Conservation (phyloP, 2,797 vertebrate genomes). For the Fratercula arctica region DNA sequence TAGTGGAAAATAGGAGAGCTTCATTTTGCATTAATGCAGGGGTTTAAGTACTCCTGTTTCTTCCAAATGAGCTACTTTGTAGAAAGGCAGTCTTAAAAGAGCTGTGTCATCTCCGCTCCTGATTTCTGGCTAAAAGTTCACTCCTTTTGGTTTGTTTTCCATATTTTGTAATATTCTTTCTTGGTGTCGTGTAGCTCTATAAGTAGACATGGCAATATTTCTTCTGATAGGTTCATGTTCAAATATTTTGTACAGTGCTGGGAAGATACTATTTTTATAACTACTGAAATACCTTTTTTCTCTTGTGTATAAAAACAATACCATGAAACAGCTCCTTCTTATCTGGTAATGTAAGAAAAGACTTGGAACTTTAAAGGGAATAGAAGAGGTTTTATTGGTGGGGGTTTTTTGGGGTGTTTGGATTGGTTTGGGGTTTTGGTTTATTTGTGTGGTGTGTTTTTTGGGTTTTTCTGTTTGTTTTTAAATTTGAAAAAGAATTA, state of each 20-base stretch:
- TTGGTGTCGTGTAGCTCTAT: background rate
- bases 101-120: background rate
- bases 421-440: background rate
- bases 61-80: background rate
- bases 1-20: background rate
- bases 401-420: background rate
- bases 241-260: background rate
- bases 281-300: background rate
- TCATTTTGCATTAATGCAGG: background rate
- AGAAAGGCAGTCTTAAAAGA: background rate
- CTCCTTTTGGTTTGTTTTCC: background rate
- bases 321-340: background rate
- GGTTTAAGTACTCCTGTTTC: background rate
- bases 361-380: background rate
- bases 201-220: background rate
- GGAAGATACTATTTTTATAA: background rate
- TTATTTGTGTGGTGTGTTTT: background rate
- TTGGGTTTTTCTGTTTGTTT: background rate
- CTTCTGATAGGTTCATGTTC: background rate
- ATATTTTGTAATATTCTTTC: background rate
- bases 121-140: background rate
- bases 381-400: background rate
- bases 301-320: background rate
- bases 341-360: background rate
- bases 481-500: background rate